Conservation (phyloP, 1,140 invertebrate species). For the Teleopsis dalmanni region DNA sequence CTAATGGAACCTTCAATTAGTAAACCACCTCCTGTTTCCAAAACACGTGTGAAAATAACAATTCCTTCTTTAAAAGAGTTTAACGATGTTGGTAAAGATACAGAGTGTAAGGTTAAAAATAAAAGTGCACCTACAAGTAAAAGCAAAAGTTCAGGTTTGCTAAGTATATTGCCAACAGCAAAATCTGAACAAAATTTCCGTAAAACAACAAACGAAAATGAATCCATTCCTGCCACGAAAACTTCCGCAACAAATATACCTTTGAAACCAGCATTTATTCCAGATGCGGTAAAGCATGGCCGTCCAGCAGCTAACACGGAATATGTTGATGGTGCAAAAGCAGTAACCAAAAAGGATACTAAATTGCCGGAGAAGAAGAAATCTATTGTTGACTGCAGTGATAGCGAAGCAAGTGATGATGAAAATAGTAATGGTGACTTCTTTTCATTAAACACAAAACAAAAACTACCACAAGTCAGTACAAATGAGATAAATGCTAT, state of each 20-base stretch:
- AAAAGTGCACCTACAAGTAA: slow-evolving; percentile 23
- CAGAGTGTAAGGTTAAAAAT: slow-evolving; percentile 31
- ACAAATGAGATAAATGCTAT: slow-evolving; percentile 33
- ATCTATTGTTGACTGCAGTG: slow-evolving; percentile 31
- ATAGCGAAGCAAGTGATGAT: slow-evolving; percentile 40
- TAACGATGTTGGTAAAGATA: slow-evolving; percentile 47
- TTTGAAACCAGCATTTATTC: slow-evolving; percentile 26
- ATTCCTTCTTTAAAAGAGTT: slow-evolving; percentile 46
- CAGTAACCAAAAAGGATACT: slow-evolving; percentile 1
- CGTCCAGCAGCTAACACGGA: slow-evolving; percentile 36
- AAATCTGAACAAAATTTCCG: slow-evolving; percentile 43
- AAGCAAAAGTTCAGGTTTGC: slow-evolving; percentile 40
- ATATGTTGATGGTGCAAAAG: slow-evolving; percentile 20
- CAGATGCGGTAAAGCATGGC: slow-evolving; percentile 31
- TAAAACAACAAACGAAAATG: slow-evolving; percentile 19
- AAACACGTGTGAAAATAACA: slow-evolving; percentile 39
- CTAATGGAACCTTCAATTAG: slow-evolving; percentile 8
- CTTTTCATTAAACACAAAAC: slow-evolving; percentile 47
- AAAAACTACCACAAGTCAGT: slow-evolving; percentile 36
- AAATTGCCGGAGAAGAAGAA: slow-evolving; percentile 7
- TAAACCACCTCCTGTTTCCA: slow-evolving; percentile 17
- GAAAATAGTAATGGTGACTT: slow-evolving; percentile 44
- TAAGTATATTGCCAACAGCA: slow-evolving; percentile 50
- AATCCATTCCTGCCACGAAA: not conserved
- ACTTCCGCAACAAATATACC: not conserved